Evolutionary conservation across 2,888 invertebrate species (phyloP).

Genomic region (Watsonalla cultraria): DNA sequence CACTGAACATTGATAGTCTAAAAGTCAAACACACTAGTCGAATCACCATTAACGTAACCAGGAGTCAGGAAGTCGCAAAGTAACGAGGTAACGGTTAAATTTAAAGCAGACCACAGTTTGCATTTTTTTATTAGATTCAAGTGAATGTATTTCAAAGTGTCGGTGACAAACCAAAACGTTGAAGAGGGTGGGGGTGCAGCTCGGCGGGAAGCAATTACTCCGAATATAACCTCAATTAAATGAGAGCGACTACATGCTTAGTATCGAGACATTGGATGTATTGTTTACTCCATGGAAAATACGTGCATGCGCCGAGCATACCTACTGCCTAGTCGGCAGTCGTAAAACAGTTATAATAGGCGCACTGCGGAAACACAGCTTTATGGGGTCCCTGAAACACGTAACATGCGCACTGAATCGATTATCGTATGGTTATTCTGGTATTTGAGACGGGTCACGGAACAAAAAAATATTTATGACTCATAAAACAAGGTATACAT

Average conservation of each 20-base stretch:
- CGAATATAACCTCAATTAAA: slow-evolving; percentile 56
- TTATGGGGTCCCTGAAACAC: slow-evolving; percentile 65
- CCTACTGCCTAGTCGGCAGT: slow-evolving; percentile 55
- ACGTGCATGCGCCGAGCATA: slow-evolving; percentile 53
- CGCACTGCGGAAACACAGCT: slow-evolving; percentile 67
- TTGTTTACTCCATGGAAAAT: slow-evolving; percentile 37
- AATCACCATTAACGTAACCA: neutral
- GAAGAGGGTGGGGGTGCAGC: slow-evolving; percentile 31
- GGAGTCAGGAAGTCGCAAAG: no score
- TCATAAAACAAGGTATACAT: slow-evolving; percentile 44
- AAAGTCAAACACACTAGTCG: slow-evolving; percentile 11
- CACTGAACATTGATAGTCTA: slow-evolving; percentile 23
- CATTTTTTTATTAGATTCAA: slow-evolving; percentile 17
- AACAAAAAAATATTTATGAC: slow-evolving; percentile 56
- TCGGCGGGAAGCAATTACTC: slow-evolving; percentile 49
- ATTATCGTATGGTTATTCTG: slow-evolving; percentile 62
- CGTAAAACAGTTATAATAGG: slow-evolving; percentile 68
- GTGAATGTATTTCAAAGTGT: slow-evolving; percentile 35
- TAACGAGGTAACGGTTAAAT: no score
- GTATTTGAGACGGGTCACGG: slow-evolving; percentile 54
- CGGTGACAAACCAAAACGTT: slow-evolving; percentile 33
- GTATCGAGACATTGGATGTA: slow-evolving; percentile 50
- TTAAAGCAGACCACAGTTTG: neutral
- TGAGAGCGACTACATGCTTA: slow-evolving; percentile 51
- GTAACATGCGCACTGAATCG: slow-evolving; percentile 64